phyloP scores from a whole-genome alignment of 2,888 invertebrate genomes.

The Bombyx huttoni region DNA sequence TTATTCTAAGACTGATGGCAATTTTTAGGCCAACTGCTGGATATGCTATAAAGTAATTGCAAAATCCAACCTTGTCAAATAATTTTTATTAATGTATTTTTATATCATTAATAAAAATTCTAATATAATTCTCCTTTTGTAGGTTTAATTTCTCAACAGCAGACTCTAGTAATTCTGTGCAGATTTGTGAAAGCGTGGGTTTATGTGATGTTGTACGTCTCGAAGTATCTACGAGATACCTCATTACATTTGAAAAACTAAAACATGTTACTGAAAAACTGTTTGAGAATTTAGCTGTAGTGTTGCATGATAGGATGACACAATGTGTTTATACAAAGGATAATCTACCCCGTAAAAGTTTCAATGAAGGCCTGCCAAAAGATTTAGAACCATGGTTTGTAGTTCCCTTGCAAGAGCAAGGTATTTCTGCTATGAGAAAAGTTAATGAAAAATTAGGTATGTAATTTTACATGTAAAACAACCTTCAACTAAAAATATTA shows the following conservation, averaged over 20 bases:
- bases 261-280: conserved; percentile 40
- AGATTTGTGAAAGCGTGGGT: conserved; percentile 90
- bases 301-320: conserved; percentile 94
- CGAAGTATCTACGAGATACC: conserved; percentile 86
- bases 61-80: too few species aligned
- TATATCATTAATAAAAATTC: neutral
- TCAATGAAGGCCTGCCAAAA: conserved; percentile 76
- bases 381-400: conserved; percentile 82
- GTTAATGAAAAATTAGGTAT: conserved; percentile 83
- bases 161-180: conserved; percentile 95
- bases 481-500: neutral
- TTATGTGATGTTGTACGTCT: conserved; percentile 82
- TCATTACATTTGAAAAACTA: conserved; percentile 63
- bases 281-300: conserved; percentile 65
- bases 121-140: conserved; percentile 16
- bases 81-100: too few species aligned
- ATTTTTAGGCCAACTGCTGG: too few species aligned
- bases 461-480: conserved; percentile 5
- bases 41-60: too few species aligned
- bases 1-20: too few species aligned
- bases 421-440: conserved; percentile 83
- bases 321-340: conserved; percentile 84
- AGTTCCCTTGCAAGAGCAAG: conserved; percentile 85
- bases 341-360: conserved; percentile 76
- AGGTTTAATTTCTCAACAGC: conserved; percentile 96